phyloP scores from a whole-genome alignment of 2,888 invertebrate genomes.

The Zygogramma bicolorata region DNA sequence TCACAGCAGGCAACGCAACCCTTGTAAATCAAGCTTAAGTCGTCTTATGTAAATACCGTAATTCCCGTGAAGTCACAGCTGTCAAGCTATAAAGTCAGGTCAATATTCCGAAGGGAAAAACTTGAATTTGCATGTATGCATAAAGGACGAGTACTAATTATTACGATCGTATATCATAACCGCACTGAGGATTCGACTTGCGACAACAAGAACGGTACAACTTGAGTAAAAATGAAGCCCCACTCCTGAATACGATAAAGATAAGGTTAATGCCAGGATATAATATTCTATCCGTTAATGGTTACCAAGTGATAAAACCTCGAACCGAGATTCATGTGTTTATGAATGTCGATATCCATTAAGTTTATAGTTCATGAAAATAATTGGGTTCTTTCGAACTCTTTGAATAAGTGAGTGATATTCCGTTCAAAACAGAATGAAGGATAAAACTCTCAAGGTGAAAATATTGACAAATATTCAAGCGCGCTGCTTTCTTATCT shows the following conservation, averaged over 20 bases:
- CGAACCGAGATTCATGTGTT: neutral
- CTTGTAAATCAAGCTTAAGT: neutral
- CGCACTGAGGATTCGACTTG: no score
- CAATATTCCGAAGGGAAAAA: neutral
- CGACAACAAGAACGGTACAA: no score
- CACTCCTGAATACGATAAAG: neutral
- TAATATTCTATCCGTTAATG: neutral
- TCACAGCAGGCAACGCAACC: neutral
- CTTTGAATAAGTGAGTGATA: neutral
- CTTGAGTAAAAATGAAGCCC: no score
- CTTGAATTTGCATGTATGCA: neutral
- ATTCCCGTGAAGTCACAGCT: neutral
- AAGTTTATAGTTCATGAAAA: neutral
- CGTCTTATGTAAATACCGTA: neutral
- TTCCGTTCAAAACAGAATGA: no score
- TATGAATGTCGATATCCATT: conserved; percentile 1
- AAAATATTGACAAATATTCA: no score
- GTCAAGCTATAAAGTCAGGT: neutral
- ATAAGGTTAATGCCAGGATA: neutral
- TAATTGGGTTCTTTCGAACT: neutral
- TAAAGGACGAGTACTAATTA: neutral
- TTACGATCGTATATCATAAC: neutral
- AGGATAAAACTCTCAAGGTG: no score
- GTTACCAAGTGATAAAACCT: neutral
- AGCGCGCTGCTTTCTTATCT: no score